These are phyloP conservation scores for Rhinoderma darwinii DNA, from an alignment of 2,113 vertebrate genomes.

Conservation along the genomic window DNA sequence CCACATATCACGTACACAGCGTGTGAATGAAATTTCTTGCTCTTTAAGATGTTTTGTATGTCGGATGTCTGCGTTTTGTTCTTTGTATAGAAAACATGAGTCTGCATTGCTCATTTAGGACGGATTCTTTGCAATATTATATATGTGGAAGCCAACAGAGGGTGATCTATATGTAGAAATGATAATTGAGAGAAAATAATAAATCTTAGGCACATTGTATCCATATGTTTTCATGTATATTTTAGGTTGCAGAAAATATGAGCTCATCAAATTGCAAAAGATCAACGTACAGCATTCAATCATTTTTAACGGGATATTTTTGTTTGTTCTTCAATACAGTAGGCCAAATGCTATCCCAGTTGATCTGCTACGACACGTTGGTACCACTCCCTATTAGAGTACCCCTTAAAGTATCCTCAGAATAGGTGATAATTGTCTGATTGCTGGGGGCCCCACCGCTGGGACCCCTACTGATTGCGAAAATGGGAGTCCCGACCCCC, in stretches of 20 bases:
- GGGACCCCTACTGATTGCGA: no score
- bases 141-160: background rate
- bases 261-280: background rate
- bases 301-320: background rate
- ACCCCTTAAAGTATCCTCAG: no score
- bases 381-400: background rate
- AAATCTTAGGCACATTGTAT: background rate
- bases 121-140: background rate
- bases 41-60: no score
- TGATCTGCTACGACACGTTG: background rate
- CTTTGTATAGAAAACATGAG: background rate
- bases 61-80: no score
- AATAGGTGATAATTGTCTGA: no score
- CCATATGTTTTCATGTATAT: conserved; percentile 32
- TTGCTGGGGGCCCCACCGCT: no score
- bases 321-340: background rate
- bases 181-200: background rate
- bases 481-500: no score
- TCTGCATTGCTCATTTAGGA: background rate
- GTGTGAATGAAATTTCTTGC: no score
- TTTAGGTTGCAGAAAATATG: background rate
- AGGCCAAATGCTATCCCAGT: background rate
- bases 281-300: background rate
- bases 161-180: conserved; percentile 12
- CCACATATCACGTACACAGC: no score